Base-by-base conservation (phyloP, 2,888 invertebrate species). In the Cheilosia variabilis region DNA sequence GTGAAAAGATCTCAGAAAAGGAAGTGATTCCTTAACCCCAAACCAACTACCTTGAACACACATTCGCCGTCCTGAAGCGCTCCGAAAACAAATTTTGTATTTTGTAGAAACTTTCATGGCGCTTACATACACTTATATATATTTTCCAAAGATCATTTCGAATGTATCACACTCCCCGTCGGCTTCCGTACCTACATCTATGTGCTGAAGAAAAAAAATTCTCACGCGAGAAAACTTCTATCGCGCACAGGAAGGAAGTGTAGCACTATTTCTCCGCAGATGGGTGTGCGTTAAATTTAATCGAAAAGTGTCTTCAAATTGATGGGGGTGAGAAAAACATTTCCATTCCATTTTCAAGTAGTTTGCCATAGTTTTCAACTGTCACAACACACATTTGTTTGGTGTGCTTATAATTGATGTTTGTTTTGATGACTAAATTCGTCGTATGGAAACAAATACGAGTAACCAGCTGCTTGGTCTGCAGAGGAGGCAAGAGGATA, bases 361-460 rank as follows among this genome's bases (percentile, higher is more conserved):
- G 45, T 45, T 63, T 19, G 47, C 43, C 4, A 58, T 27, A 17
- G 24, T 37, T 22, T n/a, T 63, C 43, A 73, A 63, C 53, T 63
- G 63, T 63, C 73, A 73, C 53, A 73, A 73, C 43, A 55, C 27
- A 50, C 24, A 47, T 75, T 65, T 58, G 47, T 57, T 50, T 69
- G 47, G 19, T 65, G 50, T 50, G 57, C 66, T 41, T 22, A 22
- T 57, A 76, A 76, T 76, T 66, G 58, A 66, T 76, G 66, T 52
- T 76, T 66, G 66, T 60, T 76, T 58, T 76, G 66, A 76, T 52
- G 55, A 58, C 50, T 60, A 19, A 50, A 43, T 60, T 6, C 52
- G 13, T 19, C 31, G n/a, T 50, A 37, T 47, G 22, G 47, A 58
- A 52, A 53, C n/a, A 66, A 53, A 66, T 53, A 24, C 15, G 17